phyloP scores from a whole-genome alignment of 2,113 vertebrate species.

The Riparia riparia region DNA sequence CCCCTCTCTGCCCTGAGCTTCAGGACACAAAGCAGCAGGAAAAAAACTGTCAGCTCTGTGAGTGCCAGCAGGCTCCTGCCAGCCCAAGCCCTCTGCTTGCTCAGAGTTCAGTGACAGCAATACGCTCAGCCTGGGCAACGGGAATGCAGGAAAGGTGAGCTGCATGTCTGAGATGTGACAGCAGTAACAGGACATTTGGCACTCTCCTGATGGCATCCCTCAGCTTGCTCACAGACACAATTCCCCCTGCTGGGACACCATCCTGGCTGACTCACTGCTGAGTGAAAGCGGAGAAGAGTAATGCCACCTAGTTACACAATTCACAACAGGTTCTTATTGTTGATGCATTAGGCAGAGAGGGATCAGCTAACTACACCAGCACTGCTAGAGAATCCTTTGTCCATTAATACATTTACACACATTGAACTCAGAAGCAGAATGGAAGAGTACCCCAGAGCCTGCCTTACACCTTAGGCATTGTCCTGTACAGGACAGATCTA shows the following conservation, averaged over 20 bases:
- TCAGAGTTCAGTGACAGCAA: not conserved
- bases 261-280: not conserved
- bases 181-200: not conserved
- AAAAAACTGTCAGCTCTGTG: not conserved
- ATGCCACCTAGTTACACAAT: not conserved
- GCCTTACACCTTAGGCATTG: not conserved
- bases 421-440: not conserved
- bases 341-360: not conserved
- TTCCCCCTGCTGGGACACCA: not conserved
- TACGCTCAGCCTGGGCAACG: rapidly evolving
- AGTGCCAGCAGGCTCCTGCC: not conserved
- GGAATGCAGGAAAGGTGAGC: not conserved
- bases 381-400: not conserved
- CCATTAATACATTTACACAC: not conserved
- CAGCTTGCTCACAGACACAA: not conserved
- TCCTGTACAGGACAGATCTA: not conserved
- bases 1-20: not conserved
- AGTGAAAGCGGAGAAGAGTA: not conserved
- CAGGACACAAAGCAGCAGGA: not conserved
- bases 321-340: not conserved
- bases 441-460: not conserved
- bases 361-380: not conserved
- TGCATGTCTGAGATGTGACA: not conserved
- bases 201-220: not conserved
- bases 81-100: not conserved